Evolutionary conservation across 2,113 vertebrate species (phyloP), one percentile per base, ranked within the genome.

Genomic region (Menidia beryllina): DNA sequence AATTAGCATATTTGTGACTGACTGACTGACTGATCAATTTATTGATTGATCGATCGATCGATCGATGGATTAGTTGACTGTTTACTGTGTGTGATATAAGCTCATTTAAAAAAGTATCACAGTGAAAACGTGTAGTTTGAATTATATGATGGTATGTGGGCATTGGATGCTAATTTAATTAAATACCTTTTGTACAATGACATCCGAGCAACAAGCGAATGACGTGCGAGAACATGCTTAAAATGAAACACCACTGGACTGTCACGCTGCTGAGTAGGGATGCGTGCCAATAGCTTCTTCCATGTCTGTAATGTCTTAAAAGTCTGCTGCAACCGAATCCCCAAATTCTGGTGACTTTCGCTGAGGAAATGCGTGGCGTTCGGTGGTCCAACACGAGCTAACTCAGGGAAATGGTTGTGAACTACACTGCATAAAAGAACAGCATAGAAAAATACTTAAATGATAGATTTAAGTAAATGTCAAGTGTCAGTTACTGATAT

Each of bases 81-180:
- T 45, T 82, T 74, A 72, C 69, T 77, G 51, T 68, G 51, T 10
- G 27, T 72, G 62, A 21, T 50, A 56, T 58, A 76, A 69, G 43
- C 53, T 68, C 25, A 59, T 69, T 69, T 69, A 12, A 39, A 52
- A 55, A 47, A 49, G 54, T 50, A 69, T 53, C 20, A 55, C 36
- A 66, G 52, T 69, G 52, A 72, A 60, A 47, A 50, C 15, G 7
- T 65, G 56, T 69, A 58, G 64, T 75, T 69, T 71, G 69, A 65
- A 54, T 26, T 64, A 80, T 60, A 52, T 69, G 55, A 72, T 52
- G 26, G 12, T 72, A 43, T 49, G 36, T 62, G 65, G 62, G 54
- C 25, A 41, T 50, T 61, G 39, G 49, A 84, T 57, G 75, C 53
- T 51, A 81, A 36, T 58, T 27, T 38, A 36, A 55, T 27, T 38